Evolutionary conservation across 2,113 vertebrate species (phyloP).

Genomic region (Oryctolagus cuniculus): DNA sequence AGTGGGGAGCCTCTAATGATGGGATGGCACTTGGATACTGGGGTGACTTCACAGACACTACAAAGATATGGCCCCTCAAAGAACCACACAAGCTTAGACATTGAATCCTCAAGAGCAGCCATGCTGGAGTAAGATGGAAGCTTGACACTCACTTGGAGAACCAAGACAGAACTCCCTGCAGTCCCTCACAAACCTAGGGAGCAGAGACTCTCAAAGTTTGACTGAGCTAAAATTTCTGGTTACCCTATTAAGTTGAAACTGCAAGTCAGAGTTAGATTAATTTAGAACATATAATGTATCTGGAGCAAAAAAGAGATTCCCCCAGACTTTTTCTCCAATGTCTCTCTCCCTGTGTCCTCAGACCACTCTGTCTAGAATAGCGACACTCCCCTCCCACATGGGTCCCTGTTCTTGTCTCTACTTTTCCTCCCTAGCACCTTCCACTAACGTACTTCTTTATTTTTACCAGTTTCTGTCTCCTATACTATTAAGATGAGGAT

Average conservation of each 20-base stretch:
- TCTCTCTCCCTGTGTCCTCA: background rate
- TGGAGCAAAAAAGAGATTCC: background rate
- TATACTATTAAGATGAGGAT: background rate
- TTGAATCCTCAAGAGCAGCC: background rate
- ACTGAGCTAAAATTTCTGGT: background rate
- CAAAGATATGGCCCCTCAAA: background rate
- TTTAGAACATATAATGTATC: background rate
- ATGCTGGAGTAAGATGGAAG: background rate
- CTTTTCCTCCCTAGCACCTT: background rate
- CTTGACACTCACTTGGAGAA: background rate
- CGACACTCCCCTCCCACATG: background rate
- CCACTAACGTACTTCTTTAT: background rate
- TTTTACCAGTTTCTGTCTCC: no score
- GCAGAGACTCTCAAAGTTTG: background rate
- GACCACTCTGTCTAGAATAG: background rate
- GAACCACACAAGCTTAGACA: background rate
- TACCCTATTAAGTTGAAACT: background rate
- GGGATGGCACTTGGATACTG: background rate
- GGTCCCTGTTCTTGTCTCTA: background rate
- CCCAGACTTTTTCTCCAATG: background rate
- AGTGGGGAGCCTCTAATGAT: background rate
- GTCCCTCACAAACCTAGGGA: background rate
- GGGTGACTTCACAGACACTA: background rate
- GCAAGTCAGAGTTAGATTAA: background rate
- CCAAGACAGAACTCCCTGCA: background rate